Percentiles rank a stretch among this genome's conserved stretches.
Evolutionary conservation across 2,797 vertebrate species (phyloP).

Genomic region (Anguilla anguilla): DNA sequence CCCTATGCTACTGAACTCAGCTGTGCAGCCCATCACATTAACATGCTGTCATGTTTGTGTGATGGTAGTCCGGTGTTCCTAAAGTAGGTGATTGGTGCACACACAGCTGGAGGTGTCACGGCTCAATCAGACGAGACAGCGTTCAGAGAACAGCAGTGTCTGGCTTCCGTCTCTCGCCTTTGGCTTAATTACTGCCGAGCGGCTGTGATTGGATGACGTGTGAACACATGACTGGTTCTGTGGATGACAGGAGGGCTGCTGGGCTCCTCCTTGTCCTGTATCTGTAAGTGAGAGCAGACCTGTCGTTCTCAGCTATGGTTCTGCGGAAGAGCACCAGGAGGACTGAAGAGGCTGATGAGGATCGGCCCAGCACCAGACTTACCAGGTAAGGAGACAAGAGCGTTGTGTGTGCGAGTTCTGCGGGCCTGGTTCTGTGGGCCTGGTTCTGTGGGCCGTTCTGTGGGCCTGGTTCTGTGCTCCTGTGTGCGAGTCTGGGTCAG

Average conservation of each 20-base stretch:
- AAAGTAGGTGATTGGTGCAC: no score
- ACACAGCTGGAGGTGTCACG: no score
- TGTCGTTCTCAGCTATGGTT: conserved; percentile 59
- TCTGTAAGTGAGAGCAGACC: background rate
- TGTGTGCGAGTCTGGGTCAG: no score
- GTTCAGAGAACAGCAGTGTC: background rate
- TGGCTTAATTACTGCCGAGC: background rate
- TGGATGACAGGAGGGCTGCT: background rate
- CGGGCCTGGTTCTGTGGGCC: background rate
- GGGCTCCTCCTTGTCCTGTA: background rate
- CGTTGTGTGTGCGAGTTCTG: background rate
- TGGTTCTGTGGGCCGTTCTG: background rate
- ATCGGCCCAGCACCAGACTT: conserved; percentile 41
- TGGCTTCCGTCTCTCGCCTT: background rate
- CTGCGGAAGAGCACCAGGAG: conserved; percentile 64
- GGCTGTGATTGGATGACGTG: background rate
- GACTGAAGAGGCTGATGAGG: conserved; percentile 49
- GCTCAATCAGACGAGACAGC: no score
- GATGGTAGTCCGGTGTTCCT: no score
- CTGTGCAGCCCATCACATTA: no score
- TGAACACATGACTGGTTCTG: background rate
- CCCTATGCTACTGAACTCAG: no score
- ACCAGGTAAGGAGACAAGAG: conserved; percentile 75
- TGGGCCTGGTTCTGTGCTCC: no score
- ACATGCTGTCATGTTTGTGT: no score